A percentile compares a stretch with the other conserved stretches of the same genome.
Conservation (phyloP, 2,797 vertebrate genomes). For the Masticophis lateralis region DNA sequence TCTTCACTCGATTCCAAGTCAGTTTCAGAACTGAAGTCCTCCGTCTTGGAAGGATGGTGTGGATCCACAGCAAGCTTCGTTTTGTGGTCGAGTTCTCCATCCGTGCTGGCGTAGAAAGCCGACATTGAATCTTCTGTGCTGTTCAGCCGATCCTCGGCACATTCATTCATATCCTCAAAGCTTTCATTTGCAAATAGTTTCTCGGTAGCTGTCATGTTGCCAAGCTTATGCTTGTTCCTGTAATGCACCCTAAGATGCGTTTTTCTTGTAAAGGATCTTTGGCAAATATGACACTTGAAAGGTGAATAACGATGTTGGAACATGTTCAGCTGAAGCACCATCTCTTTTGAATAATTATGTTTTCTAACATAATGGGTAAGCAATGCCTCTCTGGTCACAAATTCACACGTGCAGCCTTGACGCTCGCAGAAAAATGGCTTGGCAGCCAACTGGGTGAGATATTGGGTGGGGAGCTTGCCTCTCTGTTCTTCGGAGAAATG, state of each 20-base stretch:
- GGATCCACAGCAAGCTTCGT: slow-evolving; percentile 52
- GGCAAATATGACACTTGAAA: slow-evolving; percentile 92
- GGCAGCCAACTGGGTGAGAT: slow-evolving; percentile 75
- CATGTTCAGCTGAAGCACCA: slow-evolving; percentile 84
- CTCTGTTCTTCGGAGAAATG: slow-evolving; percentile 67
- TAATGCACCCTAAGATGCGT: slow-evolving; percentile 87
- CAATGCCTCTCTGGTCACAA: slow-evolving; percentile 87
- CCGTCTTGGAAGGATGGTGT: slow-evolving; percentile 67
- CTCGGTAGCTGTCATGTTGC: slow-evolving; percentile 71
- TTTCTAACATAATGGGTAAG: slow-evolving; percentile 87
- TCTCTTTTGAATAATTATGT: slow-evolving; percentile 83
- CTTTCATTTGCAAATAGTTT: slow-evolving; percentile 71
- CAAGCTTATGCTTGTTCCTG: slow-evolving; percentile 82
- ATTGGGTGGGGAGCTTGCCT: slow-evolving; percentile 70
- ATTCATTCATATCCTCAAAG: slow-evolving; percentile 65
- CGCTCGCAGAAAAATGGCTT: slow-evolving; percentile 89
- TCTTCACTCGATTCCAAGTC: slow-evolving; percentile 77
- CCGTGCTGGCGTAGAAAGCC: not conserved
- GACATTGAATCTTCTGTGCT: slow-evolving; percentile 40
- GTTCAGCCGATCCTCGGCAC: slow-evolving; percentile 60
- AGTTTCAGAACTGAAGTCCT: slow-evolving; percentile 70
- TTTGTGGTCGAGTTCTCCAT: slow-evolving; percentile 56
- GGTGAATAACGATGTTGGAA: slow-evolving; percentile 86
- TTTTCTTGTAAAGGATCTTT: slow-evolving; percentile 87
- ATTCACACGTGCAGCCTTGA: slow-evolving; percentile 83